These are phyloP conservation scores for Helogale parvula DNA, from an alignment of 2,113 vertebrate species.

Conservation along the genomic window DNA sequence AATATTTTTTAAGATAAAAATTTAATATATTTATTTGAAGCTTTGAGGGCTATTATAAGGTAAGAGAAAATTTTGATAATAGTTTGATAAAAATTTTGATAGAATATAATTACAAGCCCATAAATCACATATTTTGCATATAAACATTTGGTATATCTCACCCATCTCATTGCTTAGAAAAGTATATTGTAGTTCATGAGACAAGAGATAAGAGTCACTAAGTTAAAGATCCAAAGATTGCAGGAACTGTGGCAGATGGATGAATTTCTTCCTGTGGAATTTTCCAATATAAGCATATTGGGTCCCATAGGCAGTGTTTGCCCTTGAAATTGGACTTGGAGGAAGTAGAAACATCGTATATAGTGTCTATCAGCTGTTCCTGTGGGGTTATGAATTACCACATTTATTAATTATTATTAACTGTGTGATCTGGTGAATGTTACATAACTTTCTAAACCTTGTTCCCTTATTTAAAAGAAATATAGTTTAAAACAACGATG, in stretches of 20 bases:
- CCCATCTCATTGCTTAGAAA: conserved; percentile 41
- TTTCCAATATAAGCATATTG: conserved; percentile 41
- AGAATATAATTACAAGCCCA: neutral
- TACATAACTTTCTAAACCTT: conserved; percentile 15
- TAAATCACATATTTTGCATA: neutral
- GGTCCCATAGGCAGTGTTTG: neutral
- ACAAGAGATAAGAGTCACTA: conserved; percentile 37
- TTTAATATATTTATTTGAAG: conserved; percentile 26
- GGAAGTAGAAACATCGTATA: neutral
- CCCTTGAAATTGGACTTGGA: neutral
- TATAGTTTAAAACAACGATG: neutral
- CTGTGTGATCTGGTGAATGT: neutral
- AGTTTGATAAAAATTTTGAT: neutral
- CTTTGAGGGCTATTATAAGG: neutral
- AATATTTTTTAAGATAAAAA: neutral
- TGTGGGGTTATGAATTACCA: neutral
- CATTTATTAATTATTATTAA: conserved; percentile 1
- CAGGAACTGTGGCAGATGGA: neutral
- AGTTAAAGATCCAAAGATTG: neutral
- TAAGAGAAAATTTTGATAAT: neutral
- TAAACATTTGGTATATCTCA: conserved; percentile 21
- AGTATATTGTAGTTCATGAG: neutral
- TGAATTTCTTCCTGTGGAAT: conserved; percentile 51
- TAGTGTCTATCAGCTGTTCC: neutral
- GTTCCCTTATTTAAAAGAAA: conserved; percentile 12